phyloP scores from a whole-genome alignment of 2,113 vertebrate genomes.

The Laticauda colubrina region DNA sequence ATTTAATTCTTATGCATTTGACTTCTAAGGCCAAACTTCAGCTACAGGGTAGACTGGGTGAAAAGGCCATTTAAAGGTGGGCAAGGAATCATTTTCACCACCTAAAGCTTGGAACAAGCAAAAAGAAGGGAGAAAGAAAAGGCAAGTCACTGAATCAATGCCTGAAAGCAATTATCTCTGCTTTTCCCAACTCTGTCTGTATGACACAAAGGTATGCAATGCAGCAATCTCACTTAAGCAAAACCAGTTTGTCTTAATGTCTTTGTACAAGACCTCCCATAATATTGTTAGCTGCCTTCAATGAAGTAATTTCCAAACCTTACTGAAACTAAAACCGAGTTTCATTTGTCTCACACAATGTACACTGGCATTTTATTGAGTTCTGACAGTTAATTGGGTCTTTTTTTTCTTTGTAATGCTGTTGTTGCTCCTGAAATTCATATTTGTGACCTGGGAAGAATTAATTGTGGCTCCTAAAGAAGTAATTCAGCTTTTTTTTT shows the following conservation, averaged over 20 bases:
- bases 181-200: neutral
- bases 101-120: neutral
- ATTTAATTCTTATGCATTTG: neutral
- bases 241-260: neutral
- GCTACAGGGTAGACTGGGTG: neutral
- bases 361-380: neutral
- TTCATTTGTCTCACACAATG: neutral
- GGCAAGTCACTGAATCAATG: neutral
- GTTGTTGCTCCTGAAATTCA: neutral
- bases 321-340: neutral
- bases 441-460: neutral
- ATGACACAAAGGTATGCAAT: neutral
- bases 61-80: conserved; percentile 14
- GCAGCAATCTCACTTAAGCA: neutral
- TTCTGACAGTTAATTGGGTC: neutral
- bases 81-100: neutral
- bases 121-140: neutral
- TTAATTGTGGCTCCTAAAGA: neutral
- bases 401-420: neutral
- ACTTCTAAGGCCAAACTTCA: neutral
- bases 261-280: neutral
- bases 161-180: neutral
- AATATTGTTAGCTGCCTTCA: neutral
- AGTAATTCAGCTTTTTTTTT: neutral
- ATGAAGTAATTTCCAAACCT: neutral